These are phyloP conservation scores for Coelopa pilipes DNA, from an alignment of 2,888 invertebrate genomes.

Conservation along the genomic window DNA sequence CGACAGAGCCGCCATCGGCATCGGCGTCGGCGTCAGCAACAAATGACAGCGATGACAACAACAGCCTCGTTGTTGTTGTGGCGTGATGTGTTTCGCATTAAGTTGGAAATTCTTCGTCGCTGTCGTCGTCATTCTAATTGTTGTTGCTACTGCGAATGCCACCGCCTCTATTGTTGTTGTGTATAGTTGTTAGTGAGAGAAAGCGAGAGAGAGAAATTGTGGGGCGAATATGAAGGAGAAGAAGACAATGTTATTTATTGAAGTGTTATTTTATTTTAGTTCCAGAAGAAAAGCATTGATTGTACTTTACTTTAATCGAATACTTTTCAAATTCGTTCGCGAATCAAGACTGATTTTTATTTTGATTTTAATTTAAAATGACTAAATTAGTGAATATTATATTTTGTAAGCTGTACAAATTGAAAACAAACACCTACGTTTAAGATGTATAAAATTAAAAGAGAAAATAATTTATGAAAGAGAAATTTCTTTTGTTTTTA, in stretches of 20 bases:
- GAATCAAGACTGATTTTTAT: conserved; percentile 28
- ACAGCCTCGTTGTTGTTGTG: conserved; percentile 55
- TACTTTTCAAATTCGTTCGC: background rate
- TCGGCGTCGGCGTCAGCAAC: conserved; percentile 18
- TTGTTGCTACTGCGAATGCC: background rate
- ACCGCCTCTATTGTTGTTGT: background rate
- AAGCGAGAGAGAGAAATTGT: background rate
- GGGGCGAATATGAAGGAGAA: background rate
- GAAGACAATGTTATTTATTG: background rate
- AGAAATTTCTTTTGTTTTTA: too few relatives aligned
- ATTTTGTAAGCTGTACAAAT: too few relatives aligned
- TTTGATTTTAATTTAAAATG: background rate
- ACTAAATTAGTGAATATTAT: too few relatives aligned
- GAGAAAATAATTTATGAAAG: too few relatives aligned
- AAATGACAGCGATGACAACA: conserved; percentile 52
- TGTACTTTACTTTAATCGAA: background rate
- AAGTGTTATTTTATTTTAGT: background rate
- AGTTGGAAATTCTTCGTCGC: background rate
- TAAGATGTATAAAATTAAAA: too few relatives aligned
- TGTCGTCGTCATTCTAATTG: background rate
- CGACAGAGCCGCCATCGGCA: conserved; percentile 18
- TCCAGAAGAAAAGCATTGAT: background rate
- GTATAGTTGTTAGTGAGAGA: background rate
- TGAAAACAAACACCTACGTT: too few relatives aligned
- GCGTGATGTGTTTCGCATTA: conserved; percentile 49